Evolutionary conservation across 1,140 invertebrate species (phyloP).

Genomic region (Pinna nobilis): DNA sequence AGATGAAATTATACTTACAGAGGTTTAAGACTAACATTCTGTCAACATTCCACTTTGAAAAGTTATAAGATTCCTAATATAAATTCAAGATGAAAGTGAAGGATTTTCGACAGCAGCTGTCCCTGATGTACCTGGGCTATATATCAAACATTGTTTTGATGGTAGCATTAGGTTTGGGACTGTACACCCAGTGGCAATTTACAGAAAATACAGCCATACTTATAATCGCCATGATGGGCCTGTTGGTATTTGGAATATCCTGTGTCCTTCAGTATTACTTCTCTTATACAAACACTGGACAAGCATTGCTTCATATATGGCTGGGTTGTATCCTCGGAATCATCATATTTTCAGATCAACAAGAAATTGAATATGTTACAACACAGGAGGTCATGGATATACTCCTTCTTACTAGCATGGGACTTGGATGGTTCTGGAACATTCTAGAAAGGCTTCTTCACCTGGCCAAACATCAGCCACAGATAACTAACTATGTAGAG

Average conservation of each 20-base stretch:
- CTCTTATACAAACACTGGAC: slow-evolving; percentile 54
- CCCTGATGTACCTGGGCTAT: slow-evolving; percentile 52
- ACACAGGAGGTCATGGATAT: slow-evolving; percentile 65
- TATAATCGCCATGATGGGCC: slow-evolving; percentile 58
- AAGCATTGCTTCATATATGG: slow-evolving; percentile 66
- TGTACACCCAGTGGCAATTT: slow-evolving; percentile 67
- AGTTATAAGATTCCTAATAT: too few species aligned
- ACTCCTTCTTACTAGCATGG: slow-evolving; percentile 63
- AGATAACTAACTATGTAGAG: slow-evolving; percentile 50
- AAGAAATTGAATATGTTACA: slow-evolving; percentile 54
- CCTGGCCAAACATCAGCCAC: slow-evolving; percentile 43
- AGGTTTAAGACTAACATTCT: too few species aligned
- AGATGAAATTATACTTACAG: too few species aligned
- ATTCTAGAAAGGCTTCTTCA: slow-evolving; percentile 58
- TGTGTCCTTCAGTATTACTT: slow-evolving; percentile 68
- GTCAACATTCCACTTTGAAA: too few species aligned
- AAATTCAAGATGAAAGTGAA: neutral
- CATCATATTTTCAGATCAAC: slow-evolving; percentile 61
- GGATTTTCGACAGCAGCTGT: neutral
- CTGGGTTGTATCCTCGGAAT: slow-evolving; percentile 69
- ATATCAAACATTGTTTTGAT: slow-evolving; percentile 61
- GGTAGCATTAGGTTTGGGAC: slow-evolving; percentile 65
- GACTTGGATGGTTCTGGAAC: slow-evolving; percentile 61
- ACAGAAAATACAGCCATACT: slow-evolving; percentile 60
- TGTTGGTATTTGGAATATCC: slow-evolving; percentile 66